Evolutionary conservation across 2,113 vertebrate species (phyloP).

Genomic region (Chloebia gouldiae): DNA sequence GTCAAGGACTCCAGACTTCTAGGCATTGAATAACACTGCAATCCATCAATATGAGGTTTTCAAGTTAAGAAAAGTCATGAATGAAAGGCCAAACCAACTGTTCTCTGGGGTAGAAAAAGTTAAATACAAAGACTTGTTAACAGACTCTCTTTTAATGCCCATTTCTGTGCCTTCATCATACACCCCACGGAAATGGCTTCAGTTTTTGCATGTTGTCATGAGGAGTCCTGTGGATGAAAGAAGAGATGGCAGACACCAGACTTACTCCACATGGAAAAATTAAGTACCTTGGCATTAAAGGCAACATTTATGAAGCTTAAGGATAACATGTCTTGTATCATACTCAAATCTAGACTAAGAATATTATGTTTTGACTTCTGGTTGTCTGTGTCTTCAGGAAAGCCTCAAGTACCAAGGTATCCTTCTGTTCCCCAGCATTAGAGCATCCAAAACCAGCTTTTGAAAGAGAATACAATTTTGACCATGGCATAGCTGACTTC

Average conservation of each 20-base stretch:
- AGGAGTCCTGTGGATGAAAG: neutral
- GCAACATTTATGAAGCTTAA: neutral
- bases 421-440: neutral
- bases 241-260: neutral
- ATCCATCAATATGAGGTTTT: neutral
- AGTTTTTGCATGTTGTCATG: neutral
- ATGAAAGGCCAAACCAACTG: neutral
- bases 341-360: neutral
- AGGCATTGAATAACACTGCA: neutral
- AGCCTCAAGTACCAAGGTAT: neutral
- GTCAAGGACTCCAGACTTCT: neutral
- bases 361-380: neutral
- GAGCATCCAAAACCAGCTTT: neutral
- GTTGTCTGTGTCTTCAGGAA: neutral
- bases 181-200: fast-evolving
- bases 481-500: neutral
- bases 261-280: neutral
- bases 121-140: neutral
- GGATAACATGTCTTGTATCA: neutral
- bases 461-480: neutral
- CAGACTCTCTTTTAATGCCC: neutral
- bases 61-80: neutral
- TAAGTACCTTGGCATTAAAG: neutral
- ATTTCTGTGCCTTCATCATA: neutral
- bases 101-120: neutral